Base-by-base conservation (phyloP, 2,797 vertebrate genomes). In the Hypotaenidia okinawae region DNA sequence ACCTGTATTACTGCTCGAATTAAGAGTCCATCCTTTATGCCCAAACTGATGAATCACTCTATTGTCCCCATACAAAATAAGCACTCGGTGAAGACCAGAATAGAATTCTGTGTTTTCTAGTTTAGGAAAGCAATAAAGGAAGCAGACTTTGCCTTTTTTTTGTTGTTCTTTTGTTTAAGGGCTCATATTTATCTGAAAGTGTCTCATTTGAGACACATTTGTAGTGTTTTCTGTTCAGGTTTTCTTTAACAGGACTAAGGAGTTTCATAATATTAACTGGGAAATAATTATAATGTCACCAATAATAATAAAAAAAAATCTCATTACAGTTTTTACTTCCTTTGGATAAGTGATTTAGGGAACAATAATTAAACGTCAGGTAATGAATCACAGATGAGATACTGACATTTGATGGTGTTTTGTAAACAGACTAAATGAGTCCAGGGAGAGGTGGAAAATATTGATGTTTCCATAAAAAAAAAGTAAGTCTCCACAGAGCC, bases 301-400 rank as follows among this genome's bases (percentile, higher is more conserved):
- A 80, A 37, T 57, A 66, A 92, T 90, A 35, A n/a, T n/a, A 93
- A 23, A 30, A 91, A 45, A 91, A 91, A 87, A 74, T 88, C 37
- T 37, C 3, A 15, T 87, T 91, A 67, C 9, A 35, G 12, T 63
- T 87, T 85, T 95, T 33, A 41, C 52, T 88, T 79, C 91, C 64
- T 85, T 81, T 4, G 54, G 51, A 9, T n/a, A 89, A 96, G 78
- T 81, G 58, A 94, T 91, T 96, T 94, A 73, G 4, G 11, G 89
- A 89, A 84, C 41, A 83, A 82, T 75, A 95, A 97, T 89, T 91
- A 96, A 97, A 97, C 83, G 80, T 77, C 92, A 97, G 75, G 79
- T 84, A 90, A 90, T 83, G 69, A 96, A 93, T 94, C 78, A 80
- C 73, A 52, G 72, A 91, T 85, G 77, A 94, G 78, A 63, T 84